Evolutionary conservation across 2,888 invertebrate genomes (phyloP), one percentile per base, ranked within the genome.

Genomic region (Trichopria drosophilae): DNA sequence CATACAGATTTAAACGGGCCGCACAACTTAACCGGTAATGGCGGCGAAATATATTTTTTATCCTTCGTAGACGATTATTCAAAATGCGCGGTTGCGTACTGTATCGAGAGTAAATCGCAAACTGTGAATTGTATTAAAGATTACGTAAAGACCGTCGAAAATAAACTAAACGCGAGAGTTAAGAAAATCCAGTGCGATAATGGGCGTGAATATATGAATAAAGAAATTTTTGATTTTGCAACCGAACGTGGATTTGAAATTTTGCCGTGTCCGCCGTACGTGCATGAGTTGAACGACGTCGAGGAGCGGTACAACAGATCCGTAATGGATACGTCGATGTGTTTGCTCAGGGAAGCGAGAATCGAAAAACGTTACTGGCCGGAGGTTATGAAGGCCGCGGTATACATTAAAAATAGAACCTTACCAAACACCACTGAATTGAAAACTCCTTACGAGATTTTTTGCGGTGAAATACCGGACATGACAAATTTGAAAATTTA

Each of bases 361-460:
- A 26, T 47, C 23, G 9, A 31, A 32, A 47, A 12, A 31, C 16
- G 4, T 3, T 45, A 26, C 31, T 45, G 45, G 35, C 34, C 44
- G 4, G 44, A 35, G 36, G 19, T 59, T 3, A 29, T 60, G 3
- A 51, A 26, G 32, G 37, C 57, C 2, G 49, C 44, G 2, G 47
- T 53, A 3, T 55, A 55, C 32, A 34, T 56, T 23, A 56, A 50
- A 35, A 53, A 56, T 29, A 35, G 50, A 22, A 48, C 43, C 9
- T 40, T 56, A 22, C 47, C 47, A 4, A 53, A 53, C 26, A 53
- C 56, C 4, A 3, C 43, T 13, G 51, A 53, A 44, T 29, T 23
- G 2, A 57, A 51, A 36, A 37, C 56, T 10, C 56, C 48, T 6
- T 57, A 46, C 35, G 53, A 55, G 46, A n/a, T n/a, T n/a, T n/a